Evolutionary conservation across 2,797 vertebrate species (phyloP), one percentile per base, ranked within the genome.

Genomic region (Lepilemur ruficaudatus): DNA sequence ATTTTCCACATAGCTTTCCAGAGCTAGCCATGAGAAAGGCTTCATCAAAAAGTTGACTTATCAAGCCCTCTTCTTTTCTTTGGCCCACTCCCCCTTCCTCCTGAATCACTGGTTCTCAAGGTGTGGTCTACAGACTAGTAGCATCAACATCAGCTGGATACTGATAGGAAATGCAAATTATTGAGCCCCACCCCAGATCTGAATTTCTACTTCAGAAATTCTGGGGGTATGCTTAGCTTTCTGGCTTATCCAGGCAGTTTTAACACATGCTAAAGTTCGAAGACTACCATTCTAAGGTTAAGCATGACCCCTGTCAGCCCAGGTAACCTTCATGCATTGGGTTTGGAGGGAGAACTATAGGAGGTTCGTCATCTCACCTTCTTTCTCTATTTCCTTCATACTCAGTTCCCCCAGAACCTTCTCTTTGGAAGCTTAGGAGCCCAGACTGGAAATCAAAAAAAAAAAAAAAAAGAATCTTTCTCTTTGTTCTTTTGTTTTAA

Each of bases 401-500:
- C 7, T 61, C 38, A 50, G 32, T 85, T 32, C 30, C 5, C 63
- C 12, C 28, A 67, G 7, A 4, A 4, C 8, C 15, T 85, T 12
- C 7, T 25, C 20, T 85, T 5, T 38, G 25, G 35, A 84, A 43
- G 20, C 20, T 67, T 46, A 80, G 28, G 32, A 61, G 11, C 43
- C 30, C 2, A 57, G 48, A 67, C 20, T 67, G 38, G 32, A 91
- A 35, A 30, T 87, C 3, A 1, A 20, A 22, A n/a, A n/a, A 46
- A 0, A 20, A 32, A 70, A 32, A 1, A 12, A n/a, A n/a, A 22
- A 35, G 23, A 67, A 5, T 10, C 38, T 65, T 89, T 82, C 28
- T 78, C 61, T 96, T 97, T 81, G 11, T 81, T 93, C 9, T 86
- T 90, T 88, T 81, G 23, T 41, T 83, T 89, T n/a, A 70, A 48